Conservation (phyloP, 2,888 invertebrate species). For the Cacoxenus indagator region DNA sequence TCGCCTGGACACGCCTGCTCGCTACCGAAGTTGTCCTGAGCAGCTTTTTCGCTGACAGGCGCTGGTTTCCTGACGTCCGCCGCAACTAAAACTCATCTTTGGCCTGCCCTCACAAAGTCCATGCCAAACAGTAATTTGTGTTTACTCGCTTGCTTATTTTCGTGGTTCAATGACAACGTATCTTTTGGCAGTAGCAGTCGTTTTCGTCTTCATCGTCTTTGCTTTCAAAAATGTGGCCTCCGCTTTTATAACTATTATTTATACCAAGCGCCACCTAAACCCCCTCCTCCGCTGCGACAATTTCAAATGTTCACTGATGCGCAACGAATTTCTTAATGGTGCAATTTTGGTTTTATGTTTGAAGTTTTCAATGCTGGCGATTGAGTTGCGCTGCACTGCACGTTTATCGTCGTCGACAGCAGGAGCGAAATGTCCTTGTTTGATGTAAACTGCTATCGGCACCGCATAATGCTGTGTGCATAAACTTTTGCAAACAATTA, state of each 20-base stretch:
- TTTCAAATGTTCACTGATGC: constrained; percentile 68
- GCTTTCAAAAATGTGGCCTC: background rate
- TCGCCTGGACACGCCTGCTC: constrained; percentile 25
- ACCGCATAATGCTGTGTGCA: constrained; percentile 50
- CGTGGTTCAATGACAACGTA: constrained; percentile 61
- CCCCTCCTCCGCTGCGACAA: constrained; percentile 31
- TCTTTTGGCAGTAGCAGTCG: too few relatives aligned
- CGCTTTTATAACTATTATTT: constrained; percentile 51
- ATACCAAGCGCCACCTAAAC: constrained; percentile 33
- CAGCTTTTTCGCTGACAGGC: constrained; percentile 58
- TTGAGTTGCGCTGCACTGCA: constrained; percentile 25
- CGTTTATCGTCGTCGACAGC: background rate
- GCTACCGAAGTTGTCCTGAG: background rate
- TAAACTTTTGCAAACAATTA: constrained; percentile 63
- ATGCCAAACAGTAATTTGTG: constrained; percentile 37
- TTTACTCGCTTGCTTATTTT: constrained; percentile 37
- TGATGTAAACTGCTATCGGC: constrained; percentile 53
- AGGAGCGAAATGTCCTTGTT: constrained; percentile 39
- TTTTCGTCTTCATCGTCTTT: too few relatives aligned
- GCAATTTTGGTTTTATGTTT: constrained; percentile 65
- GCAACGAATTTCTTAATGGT: constrained; percentile 69
- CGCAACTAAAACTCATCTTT: background rate
- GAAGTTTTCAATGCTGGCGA: constrained; percentile 56
- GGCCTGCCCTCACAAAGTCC: background rate
- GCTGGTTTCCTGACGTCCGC: constrained; percentile 46